Conservation (phyloP, 2,888 invertebrate species). For the Aleiodes alternator region DNA sequence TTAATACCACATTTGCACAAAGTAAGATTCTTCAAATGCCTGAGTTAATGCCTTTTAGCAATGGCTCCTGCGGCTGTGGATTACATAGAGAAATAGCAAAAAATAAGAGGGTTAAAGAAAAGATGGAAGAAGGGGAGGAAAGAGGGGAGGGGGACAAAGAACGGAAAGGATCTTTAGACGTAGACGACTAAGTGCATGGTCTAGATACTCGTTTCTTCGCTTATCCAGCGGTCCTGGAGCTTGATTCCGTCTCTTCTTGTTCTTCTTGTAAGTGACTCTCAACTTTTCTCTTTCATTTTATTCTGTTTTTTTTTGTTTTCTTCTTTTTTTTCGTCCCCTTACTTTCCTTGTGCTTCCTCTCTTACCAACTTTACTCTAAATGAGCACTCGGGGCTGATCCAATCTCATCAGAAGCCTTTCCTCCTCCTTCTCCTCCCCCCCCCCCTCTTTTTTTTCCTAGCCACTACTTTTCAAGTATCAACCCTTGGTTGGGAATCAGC, state of each 20-base stretch:
- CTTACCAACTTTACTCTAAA: conserved; percentile 13
- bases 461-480: background rate
- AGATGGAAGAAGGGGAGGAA: background rate
- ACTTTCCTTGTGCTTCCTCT: background rate
- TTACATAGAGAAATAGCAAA: conserved; percentile 26
- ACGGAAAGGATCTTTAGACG: conserved; percentile 18
- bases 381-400: conserved; percentile 18
- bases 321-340: background rate
- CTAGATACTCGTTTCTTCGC: conserved; percentile 34
- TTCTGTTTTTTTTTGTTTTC: background rate
- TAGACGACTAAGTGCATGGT: conserved; percentile 38
- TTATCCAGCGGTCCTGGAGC: conserved; percentile 20
- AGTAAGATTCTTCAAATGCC: conserved; percentile 34
- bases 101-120: background rate
- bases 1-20: conserved; percentile 25
- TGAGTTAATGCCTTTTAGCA: conserved; percentile 24
- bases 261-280: conserved; percentile 37
- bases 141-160: conserved; percentile 35
- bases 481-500: background rate
- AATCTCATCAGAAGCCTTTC: background rate
- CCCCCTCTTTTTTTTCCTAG: too few species aligned
- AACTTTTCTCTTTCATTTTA: conserved; percentile 24
- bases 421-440: too few species aligned
- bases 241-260: conserved; percentile 29
- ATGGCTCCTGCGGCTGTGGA: conserved; percentile 5